Base-by-base conservation (phyloP, 1,140 invertebrate genomes). In the Drusus annulatus region DNA sequence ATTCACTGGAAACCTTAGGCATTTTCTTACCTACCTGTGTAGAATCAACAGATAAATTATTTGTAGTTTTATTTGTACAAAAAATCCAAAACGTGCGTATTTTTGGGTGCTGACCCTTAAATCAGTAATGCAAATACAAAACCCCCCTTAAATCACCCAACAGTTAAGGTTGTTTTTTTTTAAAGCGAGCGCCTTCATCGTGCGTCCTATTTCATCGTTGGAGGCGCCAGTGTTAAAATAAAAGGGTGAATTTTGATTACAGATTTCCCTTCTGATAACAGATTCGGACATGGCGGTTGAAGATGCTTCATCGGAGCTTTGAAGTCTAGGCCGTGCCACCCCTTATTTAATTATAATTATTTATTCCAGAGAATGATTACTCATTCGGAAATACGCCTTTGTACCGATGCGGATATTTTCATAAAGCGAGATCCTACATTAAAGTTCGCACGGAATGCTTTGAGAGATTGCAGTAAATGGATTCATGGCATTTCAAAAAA, bases 311-410 rank as follows among this genome's bases (percentile, higher is more conserved):
- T 23, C 19, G 4, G 10, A 16, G n/a, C 68, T 71, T 71, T 71
- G 68, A 71, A 71, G 68, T 71, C 68, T n/a, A 13, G 25, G 13
- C 25, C 10, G 16, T 8, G 28, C 10, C 19, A 16, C 4, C 31
- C 7, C 1, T 45, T 8, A 45, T 45, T 13, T 45, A 13, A 45
- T 45, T 45, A 45, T 75, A 75, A 60, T 75, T 75, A 75, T 75
- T 75, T 75, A 58, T 50, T 21, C 31, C 31, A 19, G 25, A 16
- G 54, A 8, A 75, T 56, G 19, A 75, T 75, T 75, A 75, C 60
- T 75, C 71, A 36, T 75, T 60, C 28, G 71, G 51, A 75, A 75
- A 75, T n/a, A 28, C 23, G 71, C 71, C 71, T 75, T 58, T 58
- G 71, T 75, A 58, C n/a, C 6, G 21, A 21, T 50, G n/a, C 17